phyloP scores from a whole-genome alignment of 1,140 invertebrate genomes.

The Teleopsis dalmanni region DNA sequence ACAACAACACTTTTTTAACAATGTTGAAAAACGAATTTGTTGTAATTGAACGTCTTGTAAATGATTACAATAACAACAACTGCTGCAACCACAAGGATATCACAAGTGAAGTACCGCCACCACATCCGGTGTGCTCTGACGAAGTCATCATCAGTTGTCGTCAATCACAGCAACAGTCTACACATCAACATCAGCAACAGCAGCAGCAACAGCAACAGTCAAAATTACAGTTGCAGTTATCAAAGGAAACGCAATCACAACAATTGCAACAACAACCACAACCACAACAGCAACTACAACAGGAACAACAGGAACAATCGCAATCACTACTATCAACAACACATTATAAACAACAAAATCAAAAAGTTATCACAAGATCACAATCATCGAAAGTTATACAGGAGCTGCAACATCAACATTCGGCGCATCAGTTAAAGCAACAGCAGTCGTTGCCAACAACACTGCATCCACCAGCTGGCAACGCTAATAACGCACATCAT shows the following conservation, averaged over 20 bases:
- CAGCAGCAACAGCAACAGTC: conserved; percentile 3
- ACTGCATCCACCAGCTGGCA: conserved; percentile 19
- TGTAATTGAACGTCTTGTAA: background rate
- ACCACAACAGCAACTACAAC: conserved; percentile 8
- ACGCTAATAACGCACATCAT: conserved; percentile 16
- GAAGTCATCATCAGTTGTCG: conserved; percentile 14
- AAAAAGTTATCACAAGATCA: conserved; percentile 40
- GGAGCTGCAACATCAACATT: conserved; percentile 25
- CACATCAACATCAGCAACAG: conserved; percentile 17
- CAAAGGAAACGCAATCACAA: conserved; percentile 8
- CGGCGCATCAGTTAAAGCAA: conserved; percentile 38
- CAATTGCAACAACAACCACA: conserved; percentile 3
- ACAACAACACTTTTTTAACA: background rate
- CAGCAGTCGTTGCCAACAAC: conserved; percentile 36
- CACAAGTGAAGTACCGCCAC: conserved; percentile 12
- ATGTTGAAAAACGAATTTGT: background rate
- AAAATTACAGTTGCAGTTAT: conserved; percentile 4
- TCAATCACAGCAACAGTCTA: conserved; percentile 25
- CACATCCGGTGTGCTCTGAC: conserved; percentile 1
- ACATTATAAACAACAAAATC: conserved; percentile 12
- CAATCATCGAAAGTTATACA: conserved; percentile 34
- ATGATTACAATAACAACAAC: background rate
- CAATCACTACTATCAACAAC: conserved; percentile 9
- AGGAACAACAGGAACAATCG: no score
- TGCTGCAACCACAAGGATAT: conserved; percentile 6